Conservation (phyloP, 30 jellyfish, hydroid and myxozoan genomes). For the Aurelia sp. region DNA sequence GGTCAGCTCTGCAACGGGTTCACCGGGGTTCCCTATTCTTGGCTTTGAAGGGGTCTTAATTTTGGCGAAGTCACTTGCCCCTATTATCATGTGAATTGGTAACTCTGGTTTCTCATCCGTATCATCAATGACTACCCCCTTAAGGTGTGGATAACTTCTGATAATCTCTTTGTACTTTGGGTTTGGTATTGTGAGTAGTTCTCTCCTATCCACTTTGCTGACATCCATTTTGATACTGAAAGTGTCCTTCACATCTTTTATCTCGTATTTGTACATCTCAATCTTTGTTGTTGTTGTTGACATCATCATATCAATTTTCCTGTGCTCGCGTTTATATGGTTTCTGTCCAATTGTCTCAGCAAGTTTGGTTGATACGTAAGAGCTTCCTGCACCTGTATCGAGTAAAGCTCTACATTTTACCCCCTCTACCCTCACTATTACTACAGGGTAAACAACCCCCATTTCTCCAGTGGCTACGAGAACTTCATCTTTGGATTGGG, state of each 20-base stretch:
- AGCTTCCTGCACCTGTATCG: constrained; percentile 67
- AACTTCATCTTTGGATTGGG: constrained; percentile 10
- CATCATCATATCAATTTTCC: constrained; percentile 51
- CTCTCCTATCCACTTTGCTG: constrained; percentile 41
- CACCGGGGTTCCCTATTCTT: constrained; percentile 63
- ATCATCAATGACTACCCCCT: constrained; percentile 12
- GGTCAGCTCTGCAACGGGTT: constrained; percentile 71
- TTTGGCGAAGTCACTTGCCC: constrained; percentile 50
- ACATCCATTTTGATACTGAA: constrained; percentile 2
- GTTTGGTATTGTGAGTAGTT: constrained; percentile 38
- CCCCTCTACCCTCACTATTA: constrained; percentile 55
- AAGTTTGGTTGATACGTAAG: constrained; percentile 29
- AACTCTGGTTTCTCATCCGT: constrained; percentile 37
- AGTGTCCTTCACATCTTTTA: not conserved
- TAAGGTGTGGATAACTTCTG: constrained; percentile 3
- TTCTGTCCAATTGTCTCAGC: constrained; percentile 17
- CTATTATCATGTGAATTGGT: constrained; percentile 60
- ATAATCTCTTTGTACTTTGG: constrained; percentile 22
- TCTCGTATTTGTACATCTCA: constrained; percentile 32
- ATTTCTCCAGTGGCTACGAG: constrained; percentile 30
- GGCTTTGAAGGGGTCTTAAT: constrained; percentile 45
- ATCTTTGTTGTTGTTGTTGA: constrained; percentile 18
- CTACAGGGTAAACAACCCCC: constrained; percentile 55
- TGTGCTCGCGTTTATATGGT: constrained; percentile 18
- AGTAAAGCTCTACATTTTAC: constrained; percentile 43